A percentile compares a stretch with the other conserved stretches of the same genome.
Evolutionary conservation across 1,140 invertebrate species (phyloP).

Genomic region (Caerostris darwini): DNA sequence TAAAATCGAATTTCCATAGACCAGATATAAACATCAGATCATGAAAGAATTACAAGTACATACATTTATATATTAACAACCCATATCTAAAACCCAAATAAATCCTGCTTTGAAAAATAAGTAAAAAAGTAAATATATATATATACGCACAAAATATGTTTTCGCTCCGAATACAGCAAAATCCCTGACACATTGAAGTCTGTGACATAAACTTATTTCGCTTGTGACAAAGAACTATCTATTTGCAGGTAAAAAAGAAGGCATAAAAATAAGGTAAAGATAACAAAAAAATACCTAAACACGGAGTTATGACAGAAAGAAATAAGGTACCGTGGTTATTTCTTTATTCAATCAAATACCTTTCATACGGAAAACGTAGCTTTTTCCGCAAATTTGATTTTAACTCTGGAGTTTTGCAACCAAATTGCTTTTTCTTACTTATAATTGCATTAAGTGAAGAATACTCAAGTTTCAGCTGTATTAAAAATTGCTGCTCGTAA

Average conservation of each 20-base stretch:
- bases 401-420: background rate
- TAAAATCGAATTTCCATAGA: too few species aligned
- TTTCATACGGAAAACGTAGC: background rate
- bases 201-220: background rate
- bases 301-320: background rate
- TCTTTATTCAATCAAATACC: background rate
- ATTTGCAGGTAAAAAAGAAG: background rate
- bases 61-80: too few species aligned
- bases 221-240: background rate
- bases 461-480: too few species aligned
- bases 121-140: too few species aligned
- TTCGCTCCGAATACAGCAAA: background rate
- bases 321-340: background rate
- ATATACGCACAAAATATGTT: background rate
- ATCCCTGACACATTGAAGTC: background rate
- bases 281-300: background rate
- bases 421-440: too few species aligned
- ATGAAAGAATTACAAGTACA: too few species aligned
- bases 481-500: too few species aligned
- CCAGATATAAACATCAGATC: too few species aligned
- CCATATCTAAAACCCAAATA: too few species aligned
- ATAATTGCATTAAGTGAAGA: too few species aligned
- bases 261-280: background rate
- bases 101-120: too few species aligned
- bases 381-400: background rate